Evolutionary conservation across 2,113 vertebrate genomes (phyloP).

Genomic region (Pelvicachromis taeniatus): DNA sequence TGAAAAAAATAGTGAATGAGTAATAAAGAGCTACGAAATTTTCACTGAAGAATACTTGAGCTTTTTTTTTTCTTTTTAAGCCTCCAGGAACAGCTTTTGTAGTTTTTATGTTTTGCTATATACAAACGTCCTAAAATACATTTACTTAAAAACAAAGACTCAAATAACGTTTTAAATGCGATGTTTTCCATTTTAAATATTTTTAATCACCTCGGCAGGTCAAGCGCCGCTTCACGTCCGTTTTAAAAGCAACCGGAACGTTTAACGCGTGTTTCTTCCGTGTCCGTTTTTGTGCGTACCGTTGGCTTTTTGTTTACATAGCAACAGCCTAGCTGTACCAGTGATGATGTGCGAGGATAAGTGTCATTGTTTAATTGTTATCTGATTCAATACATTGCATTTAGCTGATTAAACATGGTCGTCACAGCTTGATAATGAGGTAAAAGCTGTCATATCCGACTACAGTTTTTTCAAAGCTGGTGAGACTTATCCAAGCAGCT

Average conservation of each 20-base stretch:
- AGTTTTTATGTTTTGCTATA: not conserved
- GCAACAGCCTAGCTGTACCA: slow-evolving; percentile 38
- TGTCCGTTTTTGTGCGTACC: slow-evolving; percentile 11
- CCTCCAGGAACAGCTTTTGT: not conserved
- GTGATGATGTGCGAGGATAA: not conserved
- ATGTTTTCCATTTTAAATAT: not conserved
- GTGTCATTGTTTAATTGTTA: not conserved
- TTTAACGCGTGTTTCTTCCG: slow-evolving; percentile 34
- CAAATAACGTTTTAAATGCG: not conserved
- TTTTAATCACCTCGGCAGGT: not conserved
- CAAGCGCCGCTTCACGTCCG: not conserved
- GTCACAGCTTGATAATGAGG: not conserved
- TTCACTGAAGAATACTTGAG: not conserved
- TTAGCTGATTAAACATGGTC: not conserved
- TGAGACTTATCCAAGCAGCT: not conserved
- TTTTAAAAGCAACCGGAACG: not conserved
- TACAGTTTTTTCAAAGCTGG: not conserved
- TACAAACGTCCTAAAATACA: not conserved
- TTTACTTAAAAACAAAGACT: not conserved
- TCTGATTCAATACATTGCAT: not conserved
- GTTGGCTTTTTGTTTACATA: slow-evolving; percentile 47
- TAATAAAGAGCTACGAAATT: not conserved
- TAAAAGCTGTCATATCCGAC: not conserved
- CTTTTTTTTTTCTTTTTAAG: not conserved
- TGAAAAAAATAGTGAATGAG: not conserved